These are phyloP conservation scores for Eurystomus gularis DNA, from an alignment of 2,113 vertebrate genomes.

Conservation along the genomic window DNA sequence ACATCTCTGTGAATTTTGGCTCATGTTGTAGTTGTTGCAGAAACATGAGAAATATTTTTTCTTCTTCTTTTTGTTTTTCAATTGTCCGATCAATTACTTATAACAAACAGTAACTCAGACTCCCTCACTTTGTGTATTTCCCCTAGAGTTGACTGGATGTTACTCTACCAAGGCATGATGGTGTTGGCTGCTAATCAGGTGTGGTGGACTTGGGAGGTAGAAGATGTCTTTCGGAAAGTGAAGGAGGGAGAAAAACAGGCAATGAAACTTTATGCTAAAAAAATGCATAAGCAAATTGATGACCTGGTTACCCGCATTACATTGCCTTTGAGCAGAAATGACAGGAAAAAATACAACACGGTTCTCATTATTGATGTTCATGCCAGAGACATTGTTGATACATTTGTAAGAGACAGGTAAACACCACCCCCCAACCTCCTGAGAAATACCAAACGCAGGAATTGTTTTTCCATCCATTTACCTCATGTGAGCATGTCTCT, in stretches of 20 bases:
- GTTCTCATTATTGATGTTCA: constrained; percentile 97
- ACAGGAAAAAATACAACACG: constrained; percentile 91
- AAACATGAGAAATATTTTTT: background rate
- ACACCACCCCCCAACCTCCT: rapidly evolving
- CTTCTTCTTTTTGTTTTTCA: background rate
- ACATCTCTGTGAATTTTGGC: background rate
- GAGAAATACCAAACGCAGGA: rapidly evolving
- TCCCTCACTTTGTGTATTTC: background rate
- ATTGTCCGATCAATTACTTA: background rate
- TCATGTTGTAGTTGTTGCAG: background rate
- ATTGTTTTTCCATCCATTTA: too few relatives aligned
- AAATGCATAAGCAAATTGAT: constrained; percentile 90
- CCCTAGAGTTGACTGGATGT: constrained; percentile 92
- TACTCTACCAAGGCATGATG: constrained; percentile 93
- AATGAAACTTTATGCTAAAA: constrained; percentile 84
- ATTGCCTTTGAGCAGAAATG: constrained; percentile 82
- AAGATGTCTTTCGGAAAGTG: constrained; percentile 86
- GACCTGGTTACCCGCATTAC: constrained; percentile 88
- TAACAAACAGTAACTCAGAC: background rate
- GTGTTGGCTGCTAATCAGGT: constrained; percentile 93
- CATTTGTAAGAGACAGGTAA: constrained; percentile 86
- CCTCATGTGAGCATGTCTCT: background rate
- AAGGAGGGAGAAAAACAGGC: constrained; percentile 87
- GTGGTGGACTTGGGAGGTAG: constrained; percentile 99
- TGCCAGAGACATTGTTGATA: constrained; percentile 92